A percentile compares a stretch with the other conserved stretches of the same genome.
Evolutionary conservation across 2,888 invertebrate species (phyloP).

Genomic region (Pogonocherus hispidulus): DNA sequence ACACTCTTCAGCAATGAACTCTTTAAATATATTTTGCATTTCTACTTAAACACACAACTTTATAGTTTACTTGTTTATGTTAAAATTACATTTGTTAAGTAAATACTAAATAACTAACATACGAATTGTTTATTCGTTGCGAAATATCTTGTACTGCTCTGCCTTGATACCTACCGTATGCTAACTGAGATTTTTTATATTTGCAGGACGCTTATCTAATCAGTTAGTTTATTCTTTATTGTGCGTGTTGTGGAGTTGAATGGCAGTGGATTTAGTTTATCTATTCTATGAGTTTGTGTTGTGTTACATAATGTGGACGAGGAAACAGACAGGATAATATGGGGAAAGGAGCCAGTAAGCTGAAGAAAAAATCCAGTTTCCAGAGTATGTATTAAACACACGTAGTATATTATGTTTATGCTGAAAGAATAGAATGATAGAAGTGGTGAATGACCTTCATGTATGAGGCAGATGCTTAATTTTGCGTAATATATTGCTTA

Average conservation of each 20-base stretch:
- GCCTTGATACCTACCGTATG: not conserved
- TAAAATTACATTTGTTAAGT: too few species aligned
- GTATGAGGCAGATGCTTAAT: too few species aligned
- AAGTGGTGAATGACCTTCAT: too few species aligned
- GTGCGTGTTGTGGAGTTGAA: constrained; percentile 8
- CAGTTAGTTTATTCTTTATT: constrained; percentile 12
- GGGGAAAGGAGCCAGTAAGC: constrained; percentile 65
- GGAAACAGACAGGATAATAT: constrained; percentile 47
- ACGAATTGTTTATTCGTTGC: too few species aligned
- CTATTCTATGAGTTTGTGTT: constrained; percentile 10
- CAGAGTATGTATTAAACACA: constrained; percentile 50
- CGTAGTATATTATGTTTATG: not conserved
- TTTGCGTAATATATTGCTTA: too few species aligned
- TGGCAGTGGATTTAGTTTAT: constrained; percentile 8
- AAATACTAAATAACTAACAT: too few species aligned
- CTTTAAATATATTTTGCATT: too few species aligned
- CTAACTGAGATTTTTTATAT: constrained; percentile 17
- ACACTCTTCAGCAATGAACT: too few species aligned
- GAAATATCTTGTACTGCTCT: constrained; percentile 8
- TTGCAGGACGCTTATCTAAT: constrained; percentile 28
- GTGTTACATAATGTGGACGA: constrained; percentile 1
- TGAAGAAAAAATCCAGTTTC: constrained; percentile 59
- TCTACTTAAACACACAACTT: too few species aligned
- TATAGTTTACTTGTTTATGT: too few species aligned
- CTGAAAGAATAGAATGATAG: not conserved